Evolutionary conservation across 1,140 invertebrate genomes (phyloP).

Genomic region (Diabrotica virgifera): DNA sequence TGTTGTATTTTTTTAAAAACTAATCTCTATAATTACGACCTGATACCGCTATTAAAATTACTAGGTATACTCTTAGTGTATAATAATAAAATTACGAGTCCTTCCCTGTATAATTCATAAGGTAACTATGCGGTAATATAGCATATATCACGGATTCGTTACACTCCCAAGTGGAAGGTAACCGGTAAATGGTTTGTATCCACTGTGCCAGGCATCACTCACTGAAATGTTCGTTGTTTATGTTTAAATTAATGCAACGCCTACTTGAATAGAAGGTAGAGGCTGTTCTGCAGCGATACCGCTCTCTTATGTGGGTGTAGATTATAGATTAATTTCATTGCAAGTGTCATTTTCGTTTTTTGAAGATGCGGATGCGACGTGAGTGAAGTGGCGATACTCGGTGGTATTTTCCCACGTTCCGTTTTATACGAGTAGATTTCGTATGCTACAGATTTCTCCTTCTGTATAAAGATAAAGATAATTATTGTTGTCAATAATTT

Average conservation of each 20-base stretch:
- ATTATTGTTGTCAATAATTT: no score
- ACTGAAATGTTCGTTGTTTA: constrained; percentile 23
- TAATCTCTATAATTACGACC: no score
- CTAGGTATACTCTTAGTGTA: no score
- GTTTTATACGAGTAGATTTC: no score
- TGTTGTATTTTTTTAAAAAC: no score
- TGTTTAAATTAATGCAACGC: constrained; percentile 24
- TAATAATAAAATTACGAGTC: not conserved
- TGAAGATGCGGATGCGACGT: not conserved
- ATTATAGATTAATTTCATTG: constrained; percentile 18
- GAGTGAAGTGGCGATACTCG: not conserved
- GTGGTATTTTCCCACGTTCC: not conserved
- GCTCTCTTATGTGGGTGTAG: constrained; percentile 15
- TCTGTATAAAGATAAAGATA: no score
- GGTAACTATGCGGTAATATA: constrained; percentile 6
- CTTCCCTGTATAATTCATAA: not conserved
- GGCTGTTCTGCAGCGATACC: constrained; percentile 1
- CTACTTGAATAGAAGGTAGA: constrained; percentile 14
- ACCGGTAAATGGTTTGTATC: constrained; percentile 13
- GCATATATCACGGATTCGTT: constrained; percentile 14
- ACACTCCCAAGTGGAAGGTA: constrained; percentile 13
- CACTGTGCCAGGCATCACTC: constrained; percentile 20
- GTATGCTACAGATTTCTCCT: no score
- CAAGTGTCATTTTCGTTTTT: not conserved
- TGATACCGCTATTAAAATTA: no score